phyloP scores from a whole-genome alignment of 1,140 invertebrate species.

The Caenorhabditis brenneri region DNA sequence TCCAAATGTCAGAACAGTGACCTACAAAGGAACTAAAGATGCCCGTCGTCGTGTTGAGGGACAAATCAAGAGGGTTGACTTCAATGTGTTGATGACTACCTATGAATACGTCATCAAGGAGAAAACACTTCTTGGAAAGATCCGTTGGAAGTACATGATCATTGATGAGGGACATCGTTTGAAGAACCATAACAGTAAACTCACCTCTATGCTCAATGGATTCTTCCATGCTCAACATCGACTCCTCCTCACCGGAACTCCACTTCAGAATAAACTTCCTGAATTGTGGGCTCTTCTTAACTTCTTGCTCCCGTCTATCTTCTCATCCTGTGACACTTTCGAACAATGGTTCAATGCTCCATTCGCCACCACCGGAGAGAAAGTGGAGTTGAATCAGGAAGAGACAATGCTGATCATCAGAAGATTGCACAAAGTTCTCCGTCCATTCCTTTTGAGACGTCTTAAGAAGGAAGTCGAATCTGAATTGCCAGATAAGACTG shows the following conservation, averaged over 20 bases:
- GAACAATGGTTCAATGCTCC: constrained; percentile 99
- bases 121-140: constrained; percentile 89
- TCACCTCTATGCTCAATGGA: constrained; percentile 91
- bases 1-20: not conserved
- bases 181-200: constrained; percentile 99
- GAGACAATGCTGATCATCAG: constrained; percentile 98
- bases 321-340: constrained; percentile 95
- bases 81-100: constrained; percentile 92
- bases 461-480: constrained; percentile 98
- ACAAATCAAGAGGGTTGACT: not conserved
- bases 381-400: constrained; percentile 97
- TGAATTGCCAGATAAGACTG: constrained; percentile 96
- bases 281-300: constrained; percentile 81
- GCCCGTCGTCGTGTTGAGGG: not conserved
- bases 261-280: constrained; percentile 76
- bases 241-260: constrained; percentile 91
- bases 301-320: constrained; percentile 96
- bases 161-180: constrained; percentile 99
- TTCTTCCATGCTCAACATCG: constrained; percentile 83
- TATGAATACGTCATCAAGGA: constrained; percentile 99
- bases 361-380: constrained; percentile 95
- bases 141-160: constrained; percentile 82
- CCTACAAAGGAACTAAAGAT: not conserved
- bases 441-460: constrained; percentile 91
- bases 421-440: constrained; percentile 95